These are phyloP conservation scores for Syrphus vitripennis DNA, from an alignment of 2,888 invertebrate genomes.

Conservation along the genomic window DNA sequence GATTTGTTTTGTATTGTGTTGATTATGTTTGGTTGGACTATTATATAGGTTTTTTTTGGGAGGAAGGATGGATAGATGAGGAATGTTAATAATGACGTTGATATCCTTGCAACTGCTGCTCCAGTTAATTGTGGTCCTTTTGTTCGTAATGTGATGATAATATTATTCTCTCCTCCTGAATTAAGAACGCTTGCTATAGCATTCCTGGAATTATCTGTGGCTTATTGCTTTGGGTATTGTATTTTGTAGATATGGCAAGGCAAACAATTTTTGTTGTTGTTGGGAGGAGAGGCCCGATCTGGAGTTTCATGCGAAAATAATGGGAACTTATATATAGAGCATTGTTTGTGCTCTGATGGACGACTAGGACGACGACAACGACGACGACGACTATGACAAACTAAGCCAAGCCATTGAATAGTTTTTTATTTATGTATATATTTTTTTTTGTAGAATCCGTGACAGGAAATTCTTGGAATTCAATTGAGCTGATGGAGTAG, in stretches of 20 bases:
- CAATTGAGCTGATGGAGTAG: slow-evolving; percentile 6
- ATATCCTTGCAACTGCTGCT: slow-evolving; percentile 52
- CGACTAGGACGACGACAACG: no score
- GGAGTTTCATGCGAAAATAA: slow-evolving; percentile 49
- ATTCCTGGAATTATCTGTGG: slow-evolving; percentile 61
- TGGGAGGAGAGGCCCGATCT: not conserved
- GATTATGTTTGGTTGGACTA: slow-evolving; percentile 21
- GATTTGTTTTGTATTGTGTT: slow-evolving; percentile 52
- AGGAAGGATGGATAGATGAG: not conserved
- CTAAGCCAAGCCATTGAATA: slow-evolving; percentile 2
- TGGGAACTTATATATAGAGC: slow-evolving; percentile 51
- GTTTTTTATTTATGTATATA: no score
- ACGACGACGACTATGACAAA: no score
- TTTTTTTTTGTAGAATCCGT: slow-evolving; percentile 30
- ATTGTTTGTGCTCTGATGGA: slow-evolving; percentile 51
- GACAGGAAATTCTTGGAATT: slow-evolving; percentile 34
- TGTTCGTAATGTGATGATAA: slow-evolving; percentile 64
- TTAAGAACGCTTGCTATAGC: slow-evolving; percentile 49
- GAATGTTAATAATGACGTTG: slow-evolving; percentile 49
- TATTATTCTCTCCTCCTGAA: slow-evolving; percentile 37
- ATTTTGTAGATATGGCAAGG: slow-evolving; percentile 3
- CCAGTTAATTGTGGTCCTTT: slow-evolving; percentile 65
- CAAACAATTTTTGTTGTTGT: slow-evolving; percentile 1
- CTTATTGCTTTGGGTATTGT: slow-evolving; percentile 59
- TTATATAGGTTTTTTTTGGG: not conserved